Evolutionary conservation across 1,140 invertebrate genomes (phyloP), one percentile per base, ranked within the genome.

Genomic region (Trachymyrmex cornetzi): DNA sequence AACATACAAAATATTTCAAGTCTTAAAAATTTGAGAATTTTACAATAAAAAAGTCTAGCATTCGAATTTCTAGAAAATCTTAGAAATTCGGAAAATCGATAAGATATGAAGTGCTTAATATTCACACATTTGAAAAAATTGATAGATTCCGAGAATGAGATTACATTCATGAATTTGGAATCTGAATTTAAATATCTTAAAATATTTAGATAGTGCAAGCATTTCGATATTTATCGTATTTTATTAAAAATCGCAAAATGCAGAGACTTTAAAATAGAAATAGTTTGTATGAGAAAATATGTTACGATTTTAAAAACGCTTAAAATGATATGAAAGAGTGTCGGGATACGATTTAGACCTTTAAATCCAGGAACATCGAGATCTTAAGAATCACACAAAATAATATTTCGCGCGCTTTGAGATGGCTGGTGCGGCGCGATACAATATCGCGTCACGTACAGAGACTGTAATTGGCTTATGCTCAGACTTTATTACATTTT

Each of bases 401-500:
- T 81, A 59, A 84, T 1, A 82, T 63, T 84, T 74, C 38, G 66
- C 69, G 66, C 50, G 55, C 38, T 84, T 84, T 74, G 55, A 59
- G 11, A 82, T 59, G 50, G 66, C 80, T 27, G 27, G 55, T 74
- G 69, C 55, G 55, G 44, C 55, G 38, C 69, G 55, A 74, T 84
- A 19, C 38, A 67, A 57, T 57, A 57, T 81, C 79, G 79, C 53
- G 53, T 84, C 57, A 74, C n/a, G 38, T 84, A 61, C 69, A 77
- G 48, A 79, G 82, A 79, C 63, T 85, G 82, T 85, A 85, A 85
- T 85, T 85, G 82, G 82, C 82, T 85, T 85, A 55, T 84, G 72
- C 74, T 85, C 72, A 85, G 82, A 85, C 74, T 66, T 85, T 85
- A 79, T 85, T 79, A 85, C 82, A 85, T 85, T 85, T 85, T 79